Evolutionary conservation across 2,797 vertebrate species (phyloP), one percentile per base, ranked within the genome.

Genomic region (Paedocypris micromegethes): DNA sequence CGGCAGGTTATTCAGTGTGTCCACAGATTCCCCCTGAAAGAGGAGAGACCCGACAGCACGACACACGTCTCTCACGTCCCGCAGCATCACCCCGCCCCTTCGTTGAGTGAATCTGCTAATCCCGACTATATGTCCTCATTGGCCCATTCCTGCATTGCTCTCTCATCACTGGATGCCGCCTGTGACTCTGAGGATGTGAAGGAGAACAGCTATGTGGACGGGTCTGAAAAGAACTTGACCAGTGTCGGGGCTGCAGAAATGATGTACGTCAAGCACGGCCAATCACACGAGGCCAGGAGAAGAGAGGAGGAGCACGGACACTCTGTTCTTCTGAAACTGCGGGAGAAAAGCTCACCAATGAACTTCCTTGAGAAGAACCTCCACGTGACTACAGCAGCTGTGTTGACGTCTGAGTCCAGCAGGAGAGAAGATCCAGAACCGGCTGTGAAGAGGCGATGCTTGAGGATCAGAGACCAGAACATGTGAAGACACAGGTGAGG

Each of bases 401-500:
- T 91, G 88, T 8, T 88, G 88, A 82, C 85, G 91, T 83, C 86
- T 88, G 72, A 88, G 89, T 76, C 76, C 89, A 81, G 84, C 89
- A 80, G 85, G 2, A 44, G 87, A 78, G 84, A 90, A 58, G 94
- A 97, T 85, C 90, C 93, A 85, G 93, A 97, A 86, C 96, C 95
- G 74, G 91, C 93, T 68, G 84, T 95, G 84, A 99, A 99, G 91
- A 93, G 95, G 85, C 92, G 94, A 87, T 99, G 96, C 83, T 90
- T 99, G 80, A 92, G 96, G 86, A 93, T 96, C 89, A 91, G 96
- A 87, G 97, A 98, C 91, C 96, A 98, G 91, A 99, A 97, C 92
- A 97, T 97, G 86, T 98, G 86, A 80, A 79, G 63, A 68, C 50
- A 49, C 61, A 67, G 55, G 23, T 49, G 23, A 49, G 71, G 82